Evolutionary conservation across 1,140 invertebrate species (phyloP).

Genomic region (Lasioglossum albipes): DNA sequence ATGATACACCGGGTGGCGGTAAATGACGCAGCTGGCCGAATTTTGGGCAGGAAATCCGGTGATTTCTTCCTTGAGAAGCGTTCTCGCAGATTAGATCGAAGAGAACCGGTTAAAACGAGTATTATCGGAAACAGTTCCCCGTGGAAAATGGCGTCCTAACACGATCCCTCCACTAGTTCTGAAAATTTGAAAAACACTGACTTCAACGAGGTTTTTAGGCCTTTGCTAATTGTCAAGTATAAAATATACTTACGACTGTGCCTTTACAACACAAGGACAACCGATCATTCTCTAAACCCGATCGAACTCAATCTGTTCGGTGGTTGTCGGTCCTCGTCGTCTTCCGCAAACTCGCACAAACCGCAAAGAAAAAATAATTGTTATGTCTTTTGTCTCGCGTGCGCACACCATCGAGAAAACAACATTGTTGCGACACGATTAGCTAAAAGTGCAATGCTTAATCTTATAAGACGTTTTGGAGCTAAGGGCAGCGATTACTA

Average conservation of each 20-base stretch:
- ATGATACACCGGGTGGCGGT: too few species aligned
- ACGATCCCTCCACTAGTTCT: constrained; percentile 13
- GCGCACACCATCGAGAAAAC: constrained; percentile 1
- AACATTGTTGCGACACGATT: constrained; percentile 5
- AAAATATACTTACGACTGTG: constrained; percentile 43
- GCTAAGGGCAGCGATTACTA: background rate
- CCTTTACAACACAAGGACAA: constrained; percentile 32
- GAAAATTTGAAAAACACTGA: constrained; percentile 37
- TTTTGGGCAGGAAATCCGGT: background rate
- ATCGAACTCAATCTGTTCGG: background rate
- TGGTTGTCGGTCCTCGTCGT: background rate
- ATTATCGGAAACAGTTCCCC: constrained; percentile 3
- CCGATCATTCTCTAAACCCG: constrained; percentile 16
- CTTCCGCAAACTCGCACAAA: background rate
- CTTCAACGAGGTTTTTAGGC: constrained; percentile 41
- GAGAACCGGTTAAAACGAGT: background rate
- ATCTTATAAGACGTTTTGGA: background rate
- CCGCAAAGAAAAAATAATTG: background rate
- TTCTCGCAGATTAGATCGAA: background rate
- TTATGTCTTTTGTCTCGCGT: background rate
- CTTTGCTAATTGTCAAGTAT: constrained; percentile 36
- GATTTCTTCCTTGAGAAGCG: background rate
- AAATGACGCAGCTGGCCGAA: background rate
- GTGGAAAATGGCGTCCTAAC: constrained; percentile 9
- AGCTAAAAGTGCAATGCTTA: background rate